phyloP scores from a whole-genome alignment of 2,113 vertebrate species.

The Butastur rufipennis region DNA sequence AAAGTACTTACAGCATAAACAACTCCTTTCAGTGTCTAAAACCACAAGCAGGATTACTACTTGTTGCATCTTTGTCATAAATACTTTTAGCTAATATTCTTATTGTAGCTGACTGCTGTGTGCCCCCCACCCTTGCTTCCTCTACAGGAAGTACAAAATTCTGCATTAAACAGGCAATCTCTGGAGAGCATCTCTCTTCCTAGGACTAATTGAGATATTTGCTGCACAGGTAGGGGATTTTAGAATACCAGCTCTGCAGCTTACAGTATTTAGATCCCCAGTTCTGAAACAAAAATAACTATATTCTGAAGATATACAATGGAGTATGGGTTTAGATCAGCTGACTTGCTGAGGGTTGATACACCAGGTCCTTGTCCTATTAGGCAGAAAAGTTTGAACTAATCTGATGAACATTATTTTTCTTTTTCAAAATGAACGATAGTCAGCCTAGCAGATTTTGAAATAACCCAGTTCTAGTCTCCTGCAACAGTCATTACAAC shows the following conservation, averaged over 20 bases:
- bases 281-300: neutral
- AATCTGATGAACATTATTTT: neutral
- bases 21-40: neutral
- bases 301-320: neutral
- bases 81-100: neutral
- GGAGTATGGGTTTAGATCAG: neutral
- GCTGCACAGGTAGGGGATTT: neutral
- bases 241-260: neutral
- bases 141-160: neutral
- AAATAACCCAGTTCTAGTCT: neutral
- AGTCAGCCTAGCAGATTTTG: neutral
- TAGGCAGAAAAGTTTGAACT: neutral
- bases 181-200: neutral
- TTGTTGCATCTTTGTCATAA: neutral
- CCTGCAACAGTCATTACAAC: neutral
- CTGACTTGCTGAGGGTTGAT: neutral
- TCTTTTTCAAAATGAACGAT: neutral
- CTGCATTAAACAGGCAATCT: neutral
- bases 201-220: neutral
- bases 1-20: neutral
- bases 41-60: neutral
- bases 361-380: neutral
- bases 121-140: rapidly evolving
- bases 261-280: neutral
- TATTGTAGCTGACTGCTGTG: neutral